Base-by-base conservation (phyloP, 2,797 vertebrate genomes). In the Peromyscus melanophrys region DNA sequence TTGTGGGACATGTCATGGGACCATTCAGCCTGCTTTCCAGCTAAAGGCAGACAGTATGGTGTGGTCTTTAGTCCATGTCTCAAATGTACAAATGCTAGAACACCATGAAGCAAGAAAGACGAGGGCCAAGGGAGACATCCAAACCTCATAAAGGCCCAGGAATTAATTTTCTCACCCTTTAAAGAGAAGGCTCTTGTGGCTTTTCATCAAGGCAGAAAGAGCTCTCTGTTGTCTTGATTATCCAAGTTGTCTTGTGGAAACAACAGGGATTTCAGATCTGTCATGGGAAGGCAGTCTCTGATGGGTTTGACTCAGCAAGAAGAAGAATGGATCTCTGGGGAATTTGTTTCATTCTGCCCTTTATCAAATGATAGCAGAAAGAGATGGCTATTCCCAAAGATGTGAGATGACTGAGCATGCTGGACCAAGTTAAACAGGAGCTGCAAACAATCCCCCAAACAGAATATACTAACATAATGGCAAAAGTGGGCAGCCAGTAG, bases 131-230 rank as follows among this genome's bases (percentile, higher is more conserved):
- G 90, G 63, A 85, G 21, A 34, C 8, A 23, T 83, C 52, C 75
- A 55, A 6, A 57, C 13, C 29, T 63, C 78, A 43, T 67, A 89
- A 71, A 11, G 34, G 83, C 61, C 86, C 80, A 71, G 83, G 65
- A 83, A 95, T 94, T 95, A 81, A 94, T 57, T 34, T 96, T 57
- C n/a, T 69, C 10, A 25, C 69, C 29, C 34, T 89, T 94, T 89
- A 92, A 92, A 73, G 40, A 78, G 71, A 89, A 90, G 75, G 4
- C 21, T 87, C 59, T 37, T 49, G 59, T 84, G 46, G 40, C 52
- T 55, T 89, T 76, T 91, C 34, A 55, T 65, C 23, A 4, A 73
- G 40, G 75, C 23, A 67, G 31, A 27, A 92, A 94, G 4, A 34
- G 17, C 57, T 96, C 46, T 82, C 71, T 82, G 31, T 59, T 59